These are phyloP conservation scores for Amphimedon queenslandica DNA, from an alignment of 37 sponge, comb jelly and placozoan genomes.

Conservation along the genomic window DNA sequence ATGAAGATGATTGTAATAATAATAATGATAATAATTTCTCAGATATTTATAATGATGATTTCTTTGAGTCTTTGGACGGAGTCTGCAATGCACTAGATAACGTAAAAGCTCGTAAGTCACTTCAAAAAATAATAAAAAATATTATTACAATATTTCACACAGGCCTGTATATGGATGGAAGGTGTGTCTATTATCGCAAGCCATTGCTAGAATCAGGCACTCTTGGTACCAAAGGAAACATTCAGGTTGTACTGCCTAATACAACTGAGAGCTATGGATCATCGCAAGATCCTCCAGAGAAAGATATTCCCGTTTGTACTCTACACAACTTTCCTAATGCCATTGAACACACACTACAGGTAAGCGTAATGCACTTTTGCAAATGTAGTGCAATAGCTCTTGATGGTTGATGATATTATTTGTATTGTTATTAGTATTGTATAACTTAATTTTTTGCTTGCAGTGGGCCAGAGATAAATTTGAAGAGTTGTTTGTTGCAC, in stretches of 20 bases:
- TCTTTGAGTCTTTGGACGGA: conserved; percentile 82
- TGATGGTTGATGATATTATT: too few species aligned
- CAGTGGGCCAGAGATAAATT: conserved; percentile 94
- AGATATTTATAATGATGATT: conserved; percentile 81
- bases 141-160: neutral
- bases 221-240: conserved; percentile 95
- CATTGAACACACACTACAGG: conserved; percentile 95
- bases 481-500: conserved; percentile 81
- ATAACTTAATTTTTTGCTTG: too few species aligned
- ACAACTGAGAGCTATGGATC: conserved; percentile 98
- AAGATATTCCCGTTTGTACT: conserved; percentile 85
- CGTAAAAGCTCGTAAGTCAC: conserved; percentile 86
- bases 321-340: conserved; percentile 97
- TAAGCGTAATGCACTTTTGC: too few species aligned
- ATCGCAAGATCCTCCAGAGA: conserved; percentile 90
- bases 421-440: too few species aligned
- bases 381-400: too few species aligned
- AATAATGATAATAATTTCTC: too few species aligned
- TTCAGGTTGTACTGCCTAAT: conserved; percentile 88
- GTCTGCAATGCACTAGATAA: conserved; percentile 97
- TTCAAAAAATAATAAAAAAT: neutral
- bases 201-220: conserved; percentile 95
- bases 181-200: conserved; percentile 93
- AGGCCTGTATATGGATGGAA: conserved; percentile 95
- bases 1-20: too few species aligned